Evolutionary conservation across 2,888 invertebrate genomes (phyloP).

Genomic region (Alcis repandata): DNA sequence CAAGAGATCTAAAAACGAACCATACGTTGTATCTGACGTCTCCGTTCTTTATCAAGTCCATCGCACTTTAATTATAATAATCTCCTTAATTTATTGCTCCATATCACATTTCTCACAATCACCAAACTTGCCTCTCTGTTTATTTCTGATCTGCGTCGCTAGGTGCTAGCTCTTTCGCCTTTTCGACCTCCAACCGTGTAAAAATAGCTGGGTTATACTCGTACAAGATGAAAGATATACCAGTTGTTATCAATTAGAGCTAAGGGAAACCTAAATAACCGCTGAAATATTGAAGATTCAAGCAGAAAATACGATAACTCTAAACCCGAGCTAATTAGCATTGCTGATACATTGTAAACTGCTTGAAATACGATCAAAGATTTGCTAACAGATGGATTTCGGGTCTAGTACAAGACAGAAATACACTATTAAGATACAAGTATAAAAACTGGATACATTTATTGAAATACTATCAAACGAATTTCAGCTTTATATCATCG

Average conservation of each 20-base stretch:
- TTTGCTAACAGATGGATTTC: too few species aligned
- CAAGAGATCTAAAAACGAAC: too few species aligned
- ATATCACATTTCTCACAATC: not conserved
- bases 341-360: constrained; percentile 4
- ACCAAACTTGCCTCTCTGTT: not conserved
- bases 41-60: too few species aligned
- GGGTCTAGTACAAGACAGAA: too few species aligned
- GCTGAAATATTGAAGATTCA: constrained; percentile 48
- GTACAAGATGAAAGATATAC: constrained; percentile 69
- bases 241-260: constrained; percentile 74
- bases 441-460: too few species aligned
- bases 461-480: too few species aligned
- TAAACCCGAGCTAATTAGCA: constrained; percentile 38
- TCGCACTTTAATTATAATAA: too few species aligned
- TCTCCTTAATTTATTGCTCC: too few species aligned
- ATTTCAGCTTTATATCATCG: too few species aligned
- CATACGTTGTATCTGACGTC: too few species aligned
- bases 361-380: constrained; percentile 50
- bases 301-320: not conserved
- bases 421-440: too few species aligned
- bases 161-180: constrained; percentile 31
- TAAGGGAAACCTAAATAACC: constrained; percentile 72
- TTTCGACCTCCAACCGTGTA: constrained; percentile 51
- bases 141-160: constrained; percentile 8
- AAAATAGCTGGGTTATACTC: constrained; percentile 54